phyloP scores from a whole-genome alignment of 2,113 vertebrate genomes.

The Otolemur garnettii region DNA sequence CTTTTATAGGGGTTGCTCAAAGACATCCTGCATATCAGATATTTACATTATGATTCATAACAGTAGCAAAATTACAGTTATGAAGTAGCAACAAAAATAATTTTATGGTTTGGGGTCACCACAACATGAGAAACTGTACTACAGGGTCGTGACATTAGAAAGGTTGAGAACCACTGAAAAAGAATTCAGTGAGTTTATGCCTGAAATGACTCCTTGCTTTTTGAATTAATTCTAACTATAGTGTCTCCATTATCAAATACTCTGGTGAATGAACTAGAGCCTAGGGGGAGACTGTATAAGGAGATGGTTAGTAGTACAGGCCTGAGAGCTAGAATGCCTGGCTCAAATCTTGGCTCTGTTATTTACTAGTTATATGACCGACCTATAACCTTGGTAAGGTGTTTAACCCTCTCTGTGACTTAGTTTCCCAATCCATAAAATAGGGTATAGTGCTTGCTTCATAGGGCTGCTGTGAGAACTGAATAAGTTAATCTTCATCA shows the following conservation, averaged over 20 bases:
- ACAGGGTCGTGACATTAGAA: no score
- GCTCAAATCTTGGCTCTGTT: not conserved
- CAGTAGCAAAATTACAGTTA: no score
- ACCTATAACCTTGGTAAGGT: conserved; percentile 3
- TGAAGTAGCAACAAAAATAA: no score
- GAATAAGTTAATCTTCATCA: not conserved
- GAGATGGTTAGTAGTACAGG: not conserved
- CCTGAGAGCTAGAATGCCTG: not conserved
- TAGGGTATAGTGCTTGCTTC: not conserved
- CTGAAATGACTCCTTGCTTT: conserved; percentile 2
- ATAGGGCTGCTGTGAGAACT: not conserved
- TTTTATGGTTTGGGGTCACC: no score
- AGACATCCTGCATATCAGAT: no score
- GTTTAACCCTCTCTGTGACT: not conserved
- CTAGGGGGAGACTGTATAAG: not conserved
- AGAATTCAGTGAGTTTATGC: not conserved
- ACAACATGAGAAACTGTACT: no score
- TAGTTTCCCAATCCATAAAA: conserved; percentile 32
- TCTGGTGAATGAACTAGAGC: not conserved
- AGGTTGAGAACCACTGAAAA: not conserved
- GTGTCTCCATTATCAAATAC: not conserved
- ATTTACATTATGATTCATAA: no score
- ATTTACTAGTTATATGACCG: not conserved
- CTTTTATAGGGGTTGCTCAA: no score
- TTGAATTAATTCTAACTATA: not conserved